Evolutionary conservation across 2,113 vertebrate genomes (phyloP).

Genomic region (Laticauda colubrina): DNA sequence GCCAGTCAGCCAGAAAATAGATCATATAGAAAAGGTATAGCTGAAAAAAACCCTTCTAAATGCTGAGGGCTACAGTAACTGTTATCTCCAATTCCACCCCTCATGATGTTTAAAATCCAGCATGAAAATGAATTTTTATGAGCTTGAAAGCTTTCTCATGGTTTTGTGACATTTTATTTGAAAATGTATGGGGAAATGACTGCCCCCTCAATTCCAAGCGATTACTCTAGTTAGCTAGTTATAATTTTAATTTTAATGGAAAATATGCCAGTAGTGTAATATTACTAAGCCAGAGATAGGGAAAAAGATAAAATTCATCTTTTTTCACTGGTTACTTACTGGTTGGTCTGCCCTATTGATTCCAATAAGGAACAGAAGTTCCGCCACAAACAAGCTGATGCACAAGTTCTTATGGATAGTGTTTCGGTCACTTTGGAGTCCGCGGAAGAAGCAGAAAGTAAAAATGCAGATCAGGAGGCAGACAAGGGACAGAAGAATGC

Average conservation of each 20-base stretch:
- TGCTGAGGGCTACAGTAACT: background rate
- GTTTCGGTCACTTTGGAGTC: constrained; percentile 96
- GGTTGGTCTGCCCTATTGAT: constrained; percentile 96
- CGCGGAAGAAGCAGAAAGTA: constrained; percentile 99
- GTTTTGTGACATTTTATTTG: background rate
- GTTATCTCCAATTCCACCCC: background rate
- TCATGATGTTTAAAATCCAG: background rate
- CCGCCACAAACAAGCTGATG: constrained; percentile 94
- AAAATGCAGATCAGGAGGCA: constrained; percentile 99
- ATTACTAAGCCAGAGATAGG: background rate
- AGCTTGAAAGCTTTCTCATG: background rate
- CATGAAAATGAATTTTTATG: background rate
- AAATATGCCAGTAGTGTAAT: too few species aligned
- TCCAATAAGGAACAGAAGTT: constrained; percentile 94
- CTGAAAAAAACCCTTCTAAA: background rate
- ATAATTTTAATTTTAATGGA: background rate
- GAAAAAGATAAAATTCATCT: background rate
- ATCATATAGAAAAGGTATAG: background rate
- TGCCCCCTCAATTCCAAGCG: background rate
- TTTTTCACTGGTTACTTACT: constrained; percentile 70
- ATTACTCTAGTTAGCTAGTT: background rate
- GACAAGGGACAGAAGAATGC: constrained; percentile 96
- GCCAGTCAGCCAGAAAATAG: background rate
- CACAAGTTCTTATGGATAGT: constrained; percentile 99
- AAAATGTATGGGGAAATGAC: background rate